These are phyloP conservation scores for Papilio demoleus DNA, from an alignment of 2,888 invertebrate genomes.

Conservation along the genomic window DNA sequence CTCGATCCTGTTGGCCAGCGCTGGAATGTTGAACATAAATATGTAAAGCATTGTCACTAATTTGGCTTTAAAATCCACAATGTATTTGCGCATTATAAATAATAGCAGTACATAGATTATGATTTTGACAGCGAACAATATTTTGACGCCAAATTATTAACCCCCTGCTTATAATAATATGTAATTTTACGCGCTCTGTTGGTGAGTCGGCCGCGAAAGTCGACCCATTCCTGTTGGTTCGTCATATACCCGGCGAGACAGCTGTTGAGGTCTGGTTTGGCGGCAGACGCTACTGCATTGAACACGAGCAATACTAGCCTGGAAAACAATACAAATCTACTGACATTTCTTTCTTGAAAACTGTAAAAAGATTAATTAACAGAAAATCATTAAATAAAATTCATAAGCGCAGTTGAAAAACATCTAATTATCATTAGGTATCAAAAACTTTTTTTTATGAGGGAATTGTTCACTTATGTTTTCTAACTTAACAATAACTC, in stretches of 20 bases:
- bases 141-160: too few relatives aligned
- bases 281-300: conserved; percentile 6
- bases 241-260: conserved; percentile 74
- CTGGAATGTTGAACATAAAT: conserved; percentile 19
- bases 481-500: too few relatives aligned
- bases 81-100: background rate
- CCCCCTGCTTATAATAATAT: too few relatives aligned
- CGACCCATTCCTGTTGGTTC: conserved; percentile 70
- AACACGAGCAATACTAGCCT: background rate
- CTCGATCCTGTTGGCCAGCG: conserved; percentile 11
- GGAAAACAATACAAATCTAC: background rate
- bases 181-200: conserved; percentile 50
- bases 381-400: too few relatives aligned
- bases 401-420: too few relatives aligned
- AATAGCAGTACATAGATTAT: too few relatives aligned
- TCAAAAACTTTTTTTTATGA: too few relatives aligned
- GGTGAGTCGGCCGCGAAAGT: conserved; percentile 56
- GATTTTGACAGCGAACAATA: too few relatives aligned
- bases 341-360: background rate
- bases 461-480: too few relatives aligned
- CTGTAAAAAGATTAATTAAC: too few relatives aligned
- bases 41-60: background rate
- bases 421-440: too few relatives aligned
- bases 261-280: background rate
- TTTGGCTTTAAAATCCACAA: too few relatives aligned